These are phyloP conservation scores for Luffia ferchaultella DNA, from an alignment of 2,888 invertebrate genomes.

Conservation along the genomic window DNA sequence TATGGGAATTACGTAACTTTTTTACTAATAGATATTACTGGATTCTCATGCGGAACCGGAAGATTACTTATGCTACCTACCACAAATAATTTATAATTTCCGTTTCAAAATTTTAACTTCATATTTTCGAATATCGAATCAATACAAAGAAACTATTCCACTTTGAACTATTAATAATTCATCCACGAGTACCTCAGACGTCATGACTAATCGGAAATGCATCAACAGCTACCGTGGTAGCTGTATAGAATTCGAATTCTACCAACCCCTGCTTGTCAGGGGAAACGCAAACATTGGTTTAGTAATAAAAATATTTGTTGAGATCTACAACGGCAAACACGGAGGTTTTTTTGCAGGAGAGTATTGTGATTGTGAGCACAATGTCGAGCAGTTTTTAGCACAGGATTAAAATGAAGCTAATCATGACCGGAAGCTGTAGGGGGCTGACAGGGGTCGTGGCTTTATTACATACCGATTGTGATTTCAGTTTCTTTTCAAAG, in stretches of 20 bases:
- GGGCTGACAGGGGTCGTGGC: constrained; percentile 5
- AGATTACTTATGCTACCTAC: too few species aligned
- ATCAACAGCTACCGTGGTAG: not conserved
- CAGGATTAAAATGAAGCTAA: constrained; percentile 55
- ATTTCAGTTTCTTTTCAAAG: not conserved
- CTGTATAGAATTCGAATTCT: constrained; percentile 33
- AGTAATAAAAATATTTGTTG: constrained; percentile 62
- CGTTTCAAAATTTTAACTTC: too few species aligned
- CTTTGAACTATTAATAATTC: too few species aligned
- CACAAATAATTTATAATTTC: too few species aligned
- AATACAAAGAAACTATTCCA: too few species aligned
- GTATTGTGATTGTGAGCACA: constrained; percentile 32
- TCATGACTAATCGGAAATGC: not conserved
- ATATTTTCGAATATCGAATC: too few species aligned
- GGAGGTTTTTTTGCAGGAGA: constrained; percentile 40
- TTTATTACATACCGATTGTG: not conserved
- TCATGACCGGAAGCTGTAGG: constrained; percentile 31
- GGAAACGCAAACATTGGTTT: constrained; percentile 57
- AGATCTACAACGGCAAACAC: constrained; percentile 41
- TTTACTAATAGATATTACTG: too few species aligned
- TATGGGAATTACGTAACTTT: too few species aligned
- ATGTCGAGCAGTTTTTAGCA: constrained; percentile 55
- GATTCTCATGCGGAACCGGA: too few species aligned
- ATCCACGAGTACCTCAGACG: not conserved
- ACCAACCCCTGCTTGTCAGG: constrained; percentile 50